Evolutionary conservation across 2,113 vertebrate genomes (phyloP).

Genomic region (Eurystomus gularis): DNA sequence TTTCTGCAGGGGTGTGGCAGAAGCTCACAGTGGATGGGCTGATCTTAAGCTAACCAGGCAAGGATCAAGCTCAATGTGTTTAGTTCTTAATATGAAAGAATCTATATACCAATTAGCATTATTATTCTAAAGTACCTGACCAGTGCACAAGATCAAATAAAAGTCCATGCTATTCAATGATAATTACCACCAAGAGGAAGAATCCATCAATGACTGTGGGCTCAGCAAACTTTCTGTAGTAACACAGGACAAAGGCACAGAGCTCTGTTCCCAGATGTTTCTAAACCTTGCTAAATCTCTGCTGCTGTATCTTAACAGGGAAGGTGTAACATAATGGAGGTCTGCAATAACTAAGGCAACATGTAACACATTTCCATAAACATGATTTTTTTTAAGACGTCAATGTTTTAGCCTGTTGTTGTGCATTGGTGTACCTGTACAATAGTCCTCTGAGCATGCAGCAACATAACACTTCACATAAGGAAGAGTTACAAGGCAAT

Average conservation of each 20-base stretch:
- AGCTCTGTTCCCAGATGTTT: neutral
- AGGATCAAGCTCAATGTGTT: neutral
- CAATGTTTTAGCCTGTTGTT: neutral
- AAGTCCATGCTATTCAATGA: neutral
- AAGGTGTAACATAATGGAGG: neutral
- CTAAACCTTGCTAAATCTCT: neutral
- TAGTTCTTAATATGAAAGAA: neutral
- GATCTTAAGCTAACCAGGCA: neutral
- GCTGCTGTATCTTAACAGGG: neutral
- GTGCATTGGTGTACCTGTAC: neutral
- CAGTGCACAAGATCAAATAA: neutral
- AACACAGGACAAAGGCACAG: neutral
- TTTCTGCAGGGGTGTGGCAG: too few relatives aligned
- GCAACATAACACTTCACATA: neutral
- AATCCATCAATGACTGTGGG: neutral
- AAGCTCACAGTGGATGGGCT: neutral
- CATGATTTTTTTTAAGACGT: rapidly evolving
- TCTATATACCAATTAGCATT: neutral
- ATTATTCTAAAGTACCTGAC: neutral
- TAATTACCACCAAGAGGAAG: neutral
- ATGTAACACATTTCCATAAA: neutral
- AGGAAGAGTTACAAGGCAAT: neutral
- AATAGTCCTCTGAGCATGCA: neutral
- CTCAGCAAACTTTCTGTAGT: neutral
- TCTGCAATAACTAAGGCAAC: neutral